phyloP scores from a whole-genome alignment of 1,140 invertebrate genomes.

The Eumeta japonica region DNA sequence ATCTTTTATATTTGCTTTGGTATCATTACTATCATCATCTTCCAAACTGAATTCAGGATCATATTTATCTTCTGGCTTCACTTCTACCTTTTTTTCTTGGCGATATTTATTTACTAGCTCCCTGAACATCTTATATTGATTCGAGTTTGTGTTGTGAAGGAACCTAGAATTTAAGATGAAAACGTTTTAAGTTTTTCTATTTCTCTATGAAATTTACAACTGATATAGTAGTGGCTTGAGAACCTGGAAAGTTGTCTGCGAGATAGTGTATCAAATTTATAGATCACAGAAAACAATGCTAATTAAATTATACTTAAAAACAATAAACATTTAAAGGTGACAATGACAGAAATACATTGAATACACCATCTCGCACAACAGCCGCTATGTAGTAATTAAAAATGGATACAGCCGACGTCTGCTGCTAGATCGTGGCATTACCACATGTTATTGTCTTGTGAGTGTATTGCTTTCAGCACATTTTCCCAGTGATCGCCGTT shows the following conservation, averaged over 20 bases:
- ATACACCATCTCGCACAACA: neutral
- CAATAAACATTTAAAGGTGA: conserved; percentile 16
- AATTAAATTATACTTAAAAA: conserved; percentile 15
- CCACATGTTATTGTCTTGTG: conserved; percentile 54
- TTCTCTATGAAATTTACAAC: too few species aligned
- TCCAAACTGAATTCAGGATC: conserved; percentile 52
- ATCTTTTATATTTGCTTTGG: conserved; percentile 24
- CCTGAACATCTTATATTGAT: conserved; percentile 50
- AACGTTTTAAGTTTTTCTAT: neutral
- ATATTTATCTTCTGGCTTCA: conserved; percentile 53
- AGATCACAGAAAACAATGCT: conserved; percentile 6
- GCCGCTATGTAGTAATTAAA: conserved; percentile 38
- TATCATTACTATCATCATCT: conserved; percentile 44
- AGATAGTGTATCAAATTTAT: too few species aligned
- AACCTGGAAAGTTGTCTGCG: too few species aligned
- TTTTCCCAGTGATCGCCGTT: conserved; percentile 56
- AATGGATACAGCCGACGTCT: conserved; percentile 48
- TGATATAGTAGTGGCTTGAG: too few species aligned
- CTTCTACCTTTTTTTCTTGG: conserved; percentile 27
- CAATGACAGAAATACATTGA: neutral
- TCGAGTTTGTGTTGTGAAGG: conserved; percentile 44
- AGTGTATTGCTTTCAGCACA: conserved; percentile 52
- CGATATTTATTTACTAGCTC: conserved; percentile 35
- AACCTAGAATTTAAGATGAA: conserved; percentile 46
- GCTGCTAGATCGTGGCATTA: conserved; percentile 46